These are phyloP conservation scores for Entomobrya multifasciata DNA, from an alignment of 2,888 invertebrate genomes.

Conservation along the genomic window DNA sequence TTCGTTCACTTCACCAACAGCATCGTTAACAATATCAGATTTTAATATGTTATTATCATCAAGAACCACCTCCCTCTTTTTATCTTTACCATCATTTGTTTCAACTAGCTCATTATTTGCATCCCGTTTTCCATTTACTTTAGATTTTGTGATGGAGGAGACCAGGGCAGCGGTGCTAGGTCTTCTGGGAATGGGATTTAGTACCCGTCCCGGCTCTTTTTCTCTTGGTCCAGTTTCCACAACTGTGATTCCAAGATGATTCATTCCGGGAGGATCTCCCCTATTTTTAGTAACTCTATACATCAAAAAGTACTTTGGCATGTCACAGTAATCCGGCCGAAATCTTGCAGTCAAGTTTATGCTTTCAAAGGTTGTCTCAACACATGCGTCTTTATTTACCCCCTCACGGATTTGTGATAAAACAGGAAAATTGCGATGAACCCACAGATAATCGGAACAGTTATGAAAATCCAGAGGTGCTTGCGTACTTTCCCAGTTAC, in stretches of 20 bases:
- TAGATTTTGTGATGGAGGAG: neutral
- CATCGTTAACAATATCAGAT: too few species aligned
- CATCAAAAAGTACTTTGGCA: constrained; percentile 53
- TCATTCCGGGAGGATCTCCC: constrained; percentile 17
- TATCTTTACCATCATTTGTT: neutral
- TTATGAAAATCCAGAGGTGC: neutral
- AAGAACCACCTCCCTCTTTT: too few species aligned
- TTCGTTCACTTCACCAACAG: too few species aligned
- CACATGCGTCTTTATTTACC: neutral
- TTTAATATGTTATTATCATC: too few species aligned
- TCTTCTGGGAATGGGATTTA: neutral
- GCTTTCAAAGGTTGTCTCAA: constrained; percentile 42
- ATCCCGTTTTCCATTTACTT: neutral
- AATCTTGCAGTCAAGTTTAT: neutral
- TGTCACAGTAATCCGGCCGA: constrained; percentile 39
- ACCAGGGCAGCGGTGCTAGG: neutral
- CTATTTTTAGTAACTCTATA: constrained; percentile 39
- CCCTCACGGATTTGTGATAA: constrained; percentile 17
- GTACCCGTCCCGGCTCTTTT: neutral
- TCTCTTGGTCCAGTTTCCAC: constrained; percentile 11
- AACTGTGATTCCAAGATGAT: constrained; percentile 34
- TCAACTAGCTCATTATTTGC: too few species aligned
- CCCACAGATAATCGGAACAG: neutral
- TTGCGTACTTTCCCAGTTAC: constrained; percentile 35
- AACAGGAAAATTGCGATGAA: neutral